Percentiles rank a stretch among this genome's conserved stretches.
Evolutionary conservation across 2,888 invertebrate species (phyloP).

Genomic region (Chorisops tibialis): DNA sequence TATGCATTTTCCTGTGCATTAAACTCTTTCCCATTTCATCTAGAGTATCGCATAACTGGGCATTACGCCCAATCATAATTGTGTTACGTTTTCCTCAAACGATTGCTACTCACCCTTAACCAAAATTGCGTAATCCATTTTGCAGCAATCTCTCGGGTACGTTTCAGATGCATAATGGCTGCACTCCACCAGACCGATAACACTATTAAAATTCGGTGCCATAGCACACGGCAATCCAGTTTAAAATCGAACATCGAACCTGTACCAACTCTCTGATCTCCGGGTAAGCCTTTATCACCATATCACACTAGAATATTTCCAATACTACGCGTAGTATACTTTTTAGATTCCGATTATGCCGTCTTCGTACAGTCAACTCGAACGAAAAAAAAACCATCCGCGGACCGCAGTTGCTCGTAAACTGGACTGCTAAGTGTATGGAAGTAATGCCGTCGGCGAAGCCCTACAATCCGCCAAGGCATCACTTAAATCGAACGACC

Average conservation of each 20-base stretch:
- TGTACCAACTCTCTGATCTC: neutral
- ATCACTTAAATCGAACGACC: conserved; percentile 27
- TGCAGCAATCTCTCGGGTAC: conserved; percentile 40
- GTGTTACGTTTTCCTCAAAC: too few relatives aligned
- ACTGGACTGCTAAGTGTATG: conserved; percentile 19
- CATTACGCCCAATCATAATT: too few relatives aligned
- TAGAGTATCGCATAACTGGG: too few relatives aligned
- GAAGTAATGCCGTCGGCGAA: conserved; percentile 18
- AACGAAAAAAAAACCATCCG: conserved; percentile 11
- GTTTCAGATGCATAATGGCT: conserved; percentile 43
- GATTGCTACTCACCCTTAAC: conserved; percentile 5
- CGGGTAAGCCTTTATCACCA: conserved; percentile 16
- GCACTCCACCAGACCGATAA: conserved; percentile 41
- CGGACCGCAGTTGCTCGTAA: conserved; percentile 22
- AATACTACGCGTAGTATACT: neutral
- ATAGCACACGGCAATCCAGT: conserved; percentile 39
- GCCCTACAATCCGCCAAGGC: conserved; percentile 24
- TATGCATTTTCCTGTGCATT: too few relatives aligned
- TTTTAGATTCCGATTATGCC: neutral
- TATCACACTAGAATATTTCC: conserved; percentile 4
- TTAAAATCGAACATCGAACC: conserved; percentile 16
- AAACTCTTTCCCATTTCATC: too few relatives aligned
- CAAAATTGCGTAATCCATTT: conserved; percentile 46
- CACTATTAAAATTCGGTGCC: conserved; percentile 44
- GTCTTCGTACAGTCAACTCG: conserved; percentile 17